A percentile compares a stretch with the other conserved stretches of the same genome.
Evolutionary conservation across 2,888 invertebrate species (phyloP).

Genomic region (Dryocosmus kuriphilus): DNA sequence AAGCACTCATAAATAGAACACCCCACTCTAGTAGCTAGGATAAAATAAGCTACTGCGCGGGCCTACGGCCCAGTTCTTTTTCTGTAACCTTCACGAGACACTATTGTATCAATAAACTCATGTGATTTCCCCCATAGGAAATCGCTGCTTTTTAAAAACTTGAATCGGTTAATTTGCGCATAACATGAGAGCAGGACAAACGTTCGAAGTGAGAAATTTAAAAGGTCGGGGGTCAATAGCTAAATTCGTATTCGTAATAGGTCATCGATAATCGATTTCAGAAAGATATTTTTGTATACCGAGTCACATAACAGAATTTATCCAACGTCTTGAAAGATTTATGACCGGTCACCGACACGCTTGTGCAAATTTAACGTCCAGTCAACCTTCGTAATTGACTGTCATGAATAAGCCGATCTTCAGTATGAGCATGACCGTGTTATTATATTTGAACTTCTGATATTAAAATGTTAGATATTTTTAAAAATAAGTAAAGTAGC

Average conservation of each 20-base stretch:
- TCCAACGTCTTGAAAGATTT: conserved; percentile 17
- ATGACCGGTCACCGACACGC: conserved; percentile 17
- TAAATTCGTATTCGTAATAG: neutral
- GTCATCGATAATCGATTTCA: conserved; percentile 6
- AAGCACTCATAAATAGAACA: too few relatives aligned
- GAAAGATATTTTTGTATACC: neutral
- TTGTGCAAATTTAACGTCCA: conserved; percentile 26
- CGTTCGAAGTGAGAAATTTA: neutral
- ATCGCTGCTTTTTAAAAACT: too few relatives aligned
- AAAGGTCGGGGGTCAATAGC: neutral
- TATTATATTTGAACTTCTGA: neutral
- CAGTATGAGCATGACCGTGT: neutral
- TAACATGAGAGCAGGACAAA: too few relatives aligned
- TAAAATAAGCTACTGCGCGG: too few relatives aligned
- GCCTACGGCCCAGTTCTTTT: too few relatives aligned
- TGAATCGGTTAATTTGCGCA: too few relatives aligned
- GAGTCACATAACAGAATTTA: conserved; percentile 7
- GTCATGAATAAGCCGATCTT: conserved; percentile 4
- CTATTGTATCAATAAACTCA: too few relatives aligned
- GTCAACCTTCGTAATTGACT: conserved; percentile 32
- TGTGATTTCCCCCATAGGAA: too few relatives aligned
- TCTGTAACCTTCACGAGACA: too few relatives aligned
- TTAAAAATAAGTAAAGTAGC: too few relatives aligned
- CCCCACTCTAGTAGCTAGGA: too few relatives aligned
- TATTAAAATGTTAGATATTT: too few relatives aligned